A percentile compares a stretch with the other conserved stretches of the same genome.
Conservation (phyloP, 1,140 invertebrate genomes). For the Radopholus similis region DNA sequence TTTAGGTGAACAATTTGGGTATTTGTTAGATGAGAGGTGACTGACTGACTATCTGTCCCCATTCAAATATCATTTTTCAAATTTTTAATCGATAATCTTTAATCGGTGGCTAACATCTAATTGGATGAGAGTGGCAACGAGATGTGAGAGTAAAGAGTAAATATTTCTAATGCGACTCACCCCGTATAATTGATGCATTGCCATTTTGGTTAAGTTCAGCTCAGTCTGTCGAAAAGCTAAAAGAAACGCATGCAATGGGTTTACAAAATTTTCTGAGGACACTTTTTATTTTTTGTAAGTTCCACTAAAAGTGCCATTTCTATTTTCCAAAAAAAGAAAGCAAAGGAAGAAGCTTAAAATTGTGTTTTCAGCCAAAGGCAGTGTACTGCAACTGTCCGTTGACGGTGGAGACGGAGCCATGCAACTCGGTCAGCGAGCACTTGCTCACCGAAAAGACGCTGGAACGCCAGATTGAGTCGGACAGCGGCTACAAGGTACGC, state of each 20-base stretch:
- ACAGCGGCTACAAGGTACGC: slow-evolving; percentile 35
- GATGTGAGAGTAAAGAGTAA: slow-evolving; percentile 1
- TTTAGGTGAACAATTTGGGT: too few relatives aligned
- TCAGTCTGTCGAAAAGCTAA: neutral
- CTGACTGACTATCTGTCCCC: too few relatives aligned
- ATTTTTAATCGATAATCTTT: too few relatives aligned
- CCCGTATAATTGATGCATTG: neutral
- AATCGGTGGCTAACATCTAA: too few relatives aligned
- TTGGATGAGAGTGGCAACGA: too few relatives aligned
- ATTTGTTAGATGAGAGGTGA: too few relatives aligned
- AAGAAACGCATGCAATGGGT: too few relatives aligned
- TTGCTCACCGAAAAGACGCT: slow-evolving; percentile 29
- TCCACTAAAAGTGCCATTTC: neutral
- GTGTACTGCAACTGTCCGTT: slow-evolving; percentile 51
- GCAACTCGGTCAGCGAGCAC: slow-evolving; percentile 43
- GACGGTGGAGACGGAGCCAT: slow-evolving; percentile 29
- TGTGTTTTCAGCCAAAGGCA: slow-evolving; percentile 39
- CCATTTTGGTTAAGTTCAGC: neutral
- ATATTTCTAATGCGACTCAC: slow-evolving; percentile 5
- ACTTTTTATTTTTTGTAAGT: too few relatives aligned
- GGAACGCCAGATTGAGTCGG: slow-evolving; percentile 11
- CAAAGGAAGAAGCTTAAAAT: neutral
- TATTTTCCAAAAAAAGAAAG: neutral
- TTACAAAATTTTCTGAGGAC: too few relatives aligned
- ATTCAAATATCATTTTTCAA: too few relatives aligned